Base-by-base conservation (phyloP, 2,888 invertebrate species). In the Nymphalis urticae region DNA sequence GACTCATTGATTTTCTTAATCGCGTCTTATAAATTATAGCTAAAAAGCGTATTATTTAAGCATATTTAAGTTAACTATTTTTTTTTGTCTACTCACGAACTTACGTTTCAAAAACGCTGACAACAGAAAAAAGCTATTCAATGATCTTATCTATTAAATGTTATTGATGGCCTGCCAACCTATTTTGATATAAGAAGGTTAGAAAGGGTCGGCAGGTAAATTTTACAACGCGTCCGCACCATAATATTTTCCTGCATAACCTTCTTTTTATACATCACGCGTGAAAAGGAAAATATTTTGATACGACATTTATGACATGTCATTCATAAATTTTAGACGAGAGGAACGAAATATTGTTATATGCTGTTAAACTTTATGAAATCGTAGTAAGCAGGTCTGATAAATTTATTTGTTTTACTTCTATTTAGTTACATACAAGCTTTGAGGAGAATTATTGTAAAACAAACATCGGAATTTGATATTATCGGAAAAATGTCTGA, bases 81-180 rank as follows among this genome's bases (percentile, higher is more conserved):
- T 42, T 42, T 42, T 36, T 36, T 42, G 1, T 42, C 13, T 42
- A 42, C 13, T 42, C 13, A 10, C 13, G 42, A 2, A 42, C 42
- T 42, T 42, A 42, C 13, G 42, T 42, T 13, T 42, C 10, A 13
- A 42, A 42, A 13, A 21, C 16, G 16, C 7, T 24, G 48, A 24
- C 27, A 53, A 10, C 42, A 42, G 4, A 24, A 53, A 60, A 36
- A 19, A 51, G 64, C 62, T 60, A 58, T 70, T 32, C 58, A 68
- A 62, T 53, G 13, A 64, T 62, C 62, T 64, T 66, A 73, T 70
- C 70, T 66, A 70, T 68, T 65, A 50, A 62, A 60, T 53, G 63
- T 69, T 71, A 72, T 71, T 72, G 71, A 72, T 72, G 72, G 65
- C 53, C 62, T 24, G 68, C 53, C 62, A 65, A 48, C 54, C 51